phyloP scores from a whole-genome alignment of 2,113 vertebrate genomes.

The Sturnira hondurensis region DNA sequence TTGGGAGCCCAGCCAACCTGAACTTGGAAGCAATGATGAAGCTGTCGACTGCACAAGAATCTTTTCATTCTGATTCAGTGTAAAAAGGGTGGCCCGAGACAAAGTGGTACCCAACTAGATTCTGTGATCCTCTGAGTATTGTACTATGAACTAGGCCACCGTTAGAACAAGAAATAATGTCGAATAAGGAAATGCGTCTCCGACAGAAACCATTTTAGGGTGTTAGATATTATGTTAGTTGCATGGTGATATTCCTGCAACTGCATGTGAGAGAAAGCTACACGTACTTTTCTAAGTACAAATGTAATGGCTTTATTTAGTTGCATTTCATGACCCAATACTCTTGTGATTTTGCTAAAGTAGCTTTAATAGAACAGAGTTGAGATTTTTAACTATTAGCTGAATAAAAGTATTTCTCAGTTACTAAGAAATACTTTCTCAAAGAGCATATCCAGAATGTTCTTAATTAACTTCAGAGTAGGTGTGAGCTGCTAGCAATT shows the following conservation, averaged over 20 bases:
- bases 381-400: not conserved
- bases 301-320: not conserved
- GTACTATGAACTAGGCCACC: not conserved
- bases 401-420: not conserved
- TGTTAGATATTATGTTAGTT: not conserved
- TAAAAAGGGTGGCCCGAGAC: not conserved
- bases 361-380: not conserved
- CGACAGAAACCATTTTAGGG: not conserved
- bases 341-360: not conserved
- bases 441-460: not conserved
- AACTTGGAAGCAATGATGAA: constrained; percentile 55
- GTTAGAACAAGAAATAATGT: not conserved
- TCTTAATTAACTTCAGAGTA: constrained; percentile 48
- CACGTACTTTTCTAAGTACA: not conserved
- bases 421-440: not conserved
- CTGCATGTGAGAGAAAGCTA: not conserved
- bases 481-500: not conserved
- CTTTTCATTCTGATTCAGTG: not conserved
- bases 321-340: not conserved
- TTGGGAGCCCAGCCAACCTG: constrained; percentile 64
- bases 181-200: not conserved
- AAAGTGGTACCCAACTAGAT: not conserved
- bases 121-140: not conserved
- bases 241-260: not conserved
- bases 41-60: not conserved